Percentiles rank a stretch among this genome's conserved stretches.
Evolutionary conservation across 2,888 invertebrate genomes (phyloP).

Genomic region (Agrotis ipsilon): DNA sequence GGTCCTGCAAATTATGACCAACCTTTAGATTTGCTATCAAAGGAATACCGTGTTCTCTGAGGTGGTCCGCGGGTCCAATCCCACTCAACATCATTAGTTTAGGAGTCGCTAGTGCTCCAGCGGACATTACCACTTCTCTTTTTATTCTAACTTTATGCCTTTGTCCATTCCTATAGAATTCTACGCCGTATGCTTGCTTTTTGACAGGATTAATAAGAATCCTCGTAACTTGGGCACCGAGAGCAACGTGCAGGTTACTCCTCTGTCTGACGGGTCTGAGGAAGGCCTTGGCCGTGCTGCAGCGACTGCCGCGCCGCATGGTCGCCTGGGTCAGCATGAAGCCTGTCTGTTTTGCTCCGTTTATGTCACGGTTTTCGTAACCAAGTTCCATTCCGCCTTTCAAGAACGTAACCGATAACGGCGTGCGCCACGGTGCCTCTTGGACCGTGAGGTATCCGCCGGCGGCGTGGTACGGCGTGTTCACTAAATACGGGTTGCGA

Average conservation of each 20-base stretch:
- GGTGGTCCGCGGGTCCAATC: slow-evolving; percentile 95
- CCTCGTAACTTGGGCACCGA: slow-evolving; percentile 94
- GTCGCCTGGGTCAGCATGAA: slow-evolving; percentile 97
- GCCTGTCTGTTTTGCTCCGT: slow-evolving; percentile 96
- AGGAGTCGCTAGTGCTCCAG: slow-evolving; percentile 97
- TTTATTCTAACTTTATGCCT: slow-evolving; percentile 93
- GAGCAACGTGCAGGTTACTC: slow-evolving; percentile 94
- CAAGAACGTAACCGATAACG: slow-evolving; percentile 95
- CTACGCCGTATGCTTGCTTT: slow-evolving; percentile 94
- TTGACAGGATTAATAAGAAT: slow-evolving; percentile 93
- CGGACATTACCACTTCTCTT: slow-evolving; percentile 96
- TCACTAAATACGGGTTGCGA: slow-evolving; percentile 95
- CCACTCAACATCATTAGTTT: slow-evolving; percentile 98
- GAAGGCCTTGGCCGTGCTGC: slow-evolving; percentile 97
- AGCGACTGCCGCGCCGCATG: slow-evolving; percentile 95
- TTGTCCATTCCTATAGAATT: slow-evolving; percentile 93
- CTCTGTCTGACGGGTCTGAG: slow-evolving; percentile 95
- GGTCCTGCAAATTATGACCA: slow-evolving; percentile 96
- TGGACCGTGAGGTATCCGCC: slow-evolving; percentile 96
- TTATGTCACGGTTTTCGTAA: slow-evolving; percentile 95
- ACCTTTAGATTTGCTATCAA: slow-evolving; percentile 94
- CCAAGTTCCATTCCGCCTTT: slow-evolving; percentile 96
- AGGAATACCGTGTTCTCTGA: slow-evolving; percentile 93
- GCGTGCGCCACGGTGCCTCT: slow-evolving; percentile 96
- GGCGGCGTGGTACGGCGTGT: slow-evolving; percentile 94